Evolutionary conservation across 2,888 invertebrate species (phyloP), one percentile per base, ranked within the genome.

Genomic region (Eremobia ochroleuca): DNA sequence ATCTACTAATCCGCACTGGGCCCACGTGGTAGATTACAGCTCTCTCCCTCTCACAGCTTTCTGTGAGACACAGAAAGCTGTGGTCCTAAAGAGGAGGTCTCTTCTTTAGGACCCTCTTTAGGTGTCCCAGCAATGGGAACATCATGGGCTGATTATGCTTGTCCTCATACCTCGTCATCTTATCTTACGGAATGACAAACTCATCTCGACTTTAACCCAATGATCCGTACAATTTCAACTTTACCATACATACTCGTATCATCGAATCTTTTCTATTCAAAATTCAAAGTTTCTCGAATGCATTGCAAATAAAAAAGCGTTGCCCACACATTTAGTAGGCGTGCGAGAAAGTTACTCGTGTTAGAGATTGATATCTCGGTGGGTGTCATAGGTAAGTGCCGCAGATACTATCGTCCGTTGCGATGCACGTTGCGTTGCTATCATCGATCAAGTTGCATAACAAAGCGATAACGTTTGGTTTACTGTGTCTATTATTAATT

Each of bases 351-450:
- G 94, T 93, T 85, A 90, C 89, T 89, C 49, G 68, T 85, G 75
- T 82, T 62, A 79, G 77, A 89, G 93, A 93, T 93, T 81, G 82
- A 85, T 92, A 93, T 93, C 92, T 74, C 81, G 78, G 94, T 94
- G 92, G 94, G 94, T 93, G 94, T 94, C 91, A 89, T 90, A 91
- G 89, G 90, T 93, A 90, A 90, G 86, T 87, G 84, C 82, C 81
- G 73, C 71, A 86, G 89, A 87, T 86, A 70, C 69, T 79, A 85
- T 85, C 87, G 73, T 68, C 76, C 64, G 78, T 85, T 82, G 78
- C 71, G 73, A 85, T 83, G 77, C 76, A 68, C 59, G 79, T 84
- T 82, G 85, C 81, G 70, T 81, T 72, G 70, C 75, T 69, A 86
- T 88, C 88, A 90, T 92, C 86, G 87, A 90, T 92, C 90, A 89